A percentile compares a stretch with the other conserved stretches of the same genome.
Conservation (phyloP, 2,113 vertebrate species). For the Monopterus albus region DNA sequence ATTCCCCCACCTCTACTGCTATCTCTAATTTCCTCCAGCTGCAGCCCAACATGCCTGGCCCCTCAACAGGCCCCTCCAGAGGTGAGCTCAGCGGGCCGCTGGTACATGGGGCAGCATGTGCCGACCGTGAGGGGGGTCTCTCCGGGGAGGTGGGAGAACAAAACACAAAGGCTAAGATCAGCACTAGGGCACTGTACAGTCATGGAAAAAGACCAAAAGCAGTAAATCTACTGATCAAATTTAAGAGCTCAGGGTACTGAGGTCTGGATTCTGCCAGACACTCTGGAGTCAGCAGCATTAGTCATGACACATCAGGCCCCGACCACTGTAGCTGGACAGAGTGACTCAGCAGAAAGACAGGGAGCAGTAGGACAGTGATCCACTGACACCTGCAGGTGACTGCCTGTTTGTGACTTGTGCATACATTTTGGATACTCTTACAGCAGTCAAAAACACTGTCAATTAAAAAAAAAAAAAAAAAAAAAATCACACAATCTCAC, state of each 20-base stretch:
- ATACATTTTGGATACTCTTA: not conserved
- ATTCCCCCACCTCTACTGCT: slow-evolving; percentile 48
- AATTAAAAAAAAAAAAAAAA: too few species aligned
- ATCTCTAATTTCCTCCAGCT: slow-evolving; percentile 77
- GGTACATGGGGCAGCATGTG: slow-evolving; percentile 24
- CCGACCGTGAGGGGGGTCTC: slow-evolving; percentile 34
- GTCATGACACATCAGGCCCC: slow-evolving; percentile 41
- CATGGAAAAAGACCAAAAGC: slow-evolving; percentile 62
- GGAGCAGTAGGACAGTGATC: not conserved
- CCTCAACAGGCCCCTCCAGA: slow-evolving; percentile 47
- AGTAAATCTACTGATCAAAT: slow-evolving; percentile 62
- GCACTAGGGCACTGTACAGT: slow-evolving; percentile 16
- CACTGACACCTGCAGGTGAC: not conserved
- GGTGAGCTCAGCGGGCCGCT: slow-evolving; percentile 35
- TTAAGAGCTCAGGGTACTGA: slow-evolving; percentile 37
- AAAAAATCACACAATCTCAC: not conserved
- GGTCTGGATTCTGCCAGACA: slow-evolving; percentile 64
- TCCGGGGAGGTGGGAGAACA: slow-evolving; percentile 30
- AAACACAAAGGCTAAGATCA: slow-evolving; percentile 38
- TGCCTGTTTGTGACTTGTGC: not conserved
- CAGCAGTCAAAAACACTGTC: not conserved
- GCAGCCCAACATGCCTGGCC: slow-evolving; percentile 39
- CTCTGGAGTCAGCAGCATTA: slow-evolving; percentile 67
- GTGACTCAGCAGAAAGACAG: slow-evolving; percentile 56
- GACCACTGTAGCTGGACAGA: slow-evolving; percentile 15